Base-by-base conservation (phyloP, 2,797 vertebrate genomes). In the Columba guinea region DNA sequence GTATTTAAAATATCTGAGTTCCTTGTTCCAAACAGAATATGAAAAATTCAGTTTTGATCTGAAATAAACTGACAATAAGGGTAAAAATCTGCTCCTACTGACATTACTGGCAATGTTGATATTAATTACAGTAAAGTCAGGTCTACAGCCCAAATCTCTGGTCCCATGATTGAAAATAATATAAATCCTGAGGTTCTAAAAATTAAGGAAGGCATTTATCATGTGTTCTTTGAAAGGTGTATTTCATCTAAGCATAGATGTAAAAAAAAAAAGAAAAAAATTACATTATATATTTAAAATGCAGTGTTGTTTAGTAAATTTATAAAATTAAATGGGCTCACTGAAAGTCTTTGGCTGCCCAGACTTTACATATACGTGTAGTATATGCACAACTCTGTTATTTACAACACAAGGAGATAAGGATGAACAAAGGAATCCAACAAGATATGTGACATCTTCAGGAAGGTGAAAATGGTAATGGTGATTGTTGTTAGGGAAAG, bases 261-360 rank as follows among this genome's bases (percentile, higher is more conserved):
- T 41, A 21, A n/a, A 8, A 4, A 44, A 41, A 13, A 34, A 52
- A 27, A 0, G 3, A 41, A 49, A 23, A 17, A 15, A 1, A 9
- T 27, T 30, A 2, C 18, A 68, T 67, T n/a, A 4, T 26, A 7
- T 49, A 56, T 78, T 27, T 12, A 4, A 60, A 83, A n/a, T 58
- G 28, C 4, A 37, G 11, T 16, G 55, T 7, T 46, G 20, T 58
- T 86, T 34, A 63, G 21, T 37, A 70, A 34, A 67, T 48, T 19
- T 63, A 4, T 51, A 46, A 21, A 74, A 52, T 23, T 65, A 48
- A 70, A 49, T 34, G 6, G 11, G 3, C 22, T n/a, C 8, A 67
- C 21, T 65, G 20, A 80, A 88, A 70, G 8, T 3, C 26, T 83
- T 88, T 63, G 23, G 7, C 18, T 92, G 37, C 12, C 23, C 8